Base-by-base conservation (phyloP, 2,888 invertebrate species). In the Leptopilina myrica region DNA sequence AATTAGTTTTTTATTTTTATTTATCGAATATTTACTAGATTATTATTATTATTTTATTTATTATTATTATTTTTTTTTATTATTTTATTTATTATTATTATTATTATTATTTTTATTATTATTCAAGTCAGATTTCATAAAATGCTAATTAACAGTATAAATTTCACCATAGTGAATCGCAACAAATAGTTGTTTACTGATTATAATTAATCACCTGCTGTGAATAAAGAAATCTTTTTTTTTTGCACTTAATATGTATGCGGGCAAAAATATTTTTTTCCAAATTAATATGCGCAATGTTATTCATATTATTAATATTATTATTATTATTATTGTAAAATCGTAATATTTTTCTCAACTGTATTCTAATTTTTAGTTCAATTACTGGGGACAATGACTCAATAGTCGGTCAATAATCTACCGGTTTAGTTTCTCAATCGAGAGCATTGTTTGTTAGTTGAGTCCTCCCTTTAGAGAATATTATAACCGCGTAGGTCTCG, bases 401-500 rank as follows among this genome's bases (percentile, higher is more conserved):
- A 56, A 73, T 53, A 20, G 49, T 14, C 53, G 49, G 2, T 14
- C 26, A 49, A 20, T 73, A 73, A 73, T 53, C 73, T 56, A 73
- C 11, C 81, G 80, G 82, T 83, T 82, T 81, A 77, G 81, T 85
- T 82, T 79, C 80, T 84, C 85, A 84, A 86, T 80, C 80, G 80
- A 82, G 77, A 64, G 79, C 67, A 85, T 86, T 87, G 86, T 87
- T 85, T 84, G 81, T 78, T 76, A 76, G 26, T 64, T 80, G 78
- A 81, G 81, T 65, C 65, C 40, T 65, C 65, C 33, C 43, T 78
- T 49, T 67, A 14, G 77, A 11, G 33, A 79, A 82, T 83, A 86
- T 83, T 80, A 79, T 76, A 78, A 46, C 43, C 80, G 86, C 84
- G 86, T 88, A 85, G 87, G 87, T 81, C 84, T 84, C 81, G 64